Conservation (phyloP, 2,888 invertebrate genomes). For the Bombylius discolor region DNA sequence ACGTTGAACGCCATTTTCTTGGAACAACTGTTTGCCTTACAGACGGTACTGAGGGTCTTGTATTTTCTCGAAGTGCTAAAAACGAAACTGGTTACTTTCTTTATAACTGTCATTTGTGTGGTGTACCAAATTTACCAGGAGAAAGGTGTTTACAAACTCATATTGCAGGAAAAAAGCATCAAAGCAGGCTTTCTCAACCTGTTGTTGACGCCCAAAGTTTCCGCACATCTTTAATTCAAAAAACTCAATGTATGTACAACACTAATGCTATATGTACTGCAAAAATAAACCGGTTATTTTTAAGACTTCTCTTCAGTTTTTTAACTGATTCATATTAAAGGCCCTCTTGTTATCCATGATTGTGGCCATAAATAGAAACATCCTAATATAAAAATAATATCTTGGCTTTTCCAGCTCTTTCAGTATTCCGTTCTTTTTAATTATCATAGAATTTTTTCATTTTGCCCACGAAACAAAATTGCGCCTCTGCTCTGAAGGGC, state of each 20-base stretch:
- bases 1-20: conserved; percentile 17
- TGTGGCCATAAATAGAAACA: no score
- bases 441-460: no score
- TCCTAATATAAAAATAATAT: no score
- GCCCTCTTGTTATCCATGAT: no score
- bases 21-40: conserved; percentile 26
- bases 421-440: no score
- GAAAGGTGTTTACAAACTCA: conserved; percentile 18
- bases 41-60: conserved; percentile 36
- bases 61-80: conserved; percentile 39
- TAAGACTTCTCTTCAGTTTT: neutral
- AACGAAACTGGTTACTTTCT: conserved; percentile 39
- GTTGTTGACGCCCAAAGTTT: conserved; percentile 14
- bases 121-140: conserved; percentile 26
- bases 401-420: no score
- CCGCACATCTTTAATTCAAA: conserved; percentile 12
- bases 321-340: no score
- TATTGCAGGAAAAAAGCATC: conserved; percentile 20
- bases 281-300: neutral
- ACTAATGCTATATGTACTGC: neutral
- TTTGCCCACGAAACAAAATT: no score
- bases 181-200: conserved; percentile 15
- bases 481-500: no score
- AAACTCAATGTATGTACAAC: conserved; percentile 11
- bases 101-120: conserved; percentile 43